These are phyloP conservation scores for Haemorhous mexicanus DNA, from an alignment of 2,113 vertebrate genomes.

Conservation along the genomic window DNA sequence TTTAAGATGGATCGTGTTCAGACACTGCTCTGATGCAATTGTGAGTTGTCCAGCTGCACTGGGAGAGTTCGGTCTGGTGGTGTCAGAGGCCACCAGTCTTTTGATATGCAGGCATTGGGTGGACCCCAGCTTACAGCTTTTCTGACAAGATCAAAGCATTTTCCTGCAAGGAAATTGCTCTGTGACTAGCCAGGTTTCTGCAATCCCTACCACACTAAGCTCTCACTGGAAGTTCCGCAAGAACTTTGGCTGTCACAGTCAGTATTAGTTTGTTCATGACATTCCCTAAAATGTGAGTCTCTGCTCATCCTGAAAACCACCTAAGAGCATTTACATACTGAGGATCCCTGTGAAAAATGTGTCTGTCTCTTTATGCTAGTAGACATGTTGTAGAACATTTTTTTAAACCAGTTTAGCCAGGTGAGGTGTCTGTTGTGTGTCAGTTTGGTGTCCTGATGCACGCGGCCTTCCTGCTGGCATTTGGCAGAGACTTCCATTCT, in stretches of 20 bases:
- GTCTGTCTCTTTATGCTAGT: background rate
- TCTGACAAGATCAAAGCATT: slow-evolving; percentile 1
- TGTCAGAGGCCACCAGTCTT: background rate
- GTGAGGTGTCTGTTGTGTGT: fast-evolving
- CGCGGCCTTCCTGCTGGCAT: background rate
- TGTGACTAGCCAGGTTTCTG: background rate
- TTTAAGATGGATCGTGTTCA: background rate
- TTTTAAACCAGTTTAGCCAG: background rate
- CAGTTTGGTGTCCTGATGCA: background rate
- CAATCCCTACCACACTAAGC: background rate
- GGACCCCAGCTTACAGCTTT: background rate
- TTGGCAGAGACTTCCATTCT: background rate
- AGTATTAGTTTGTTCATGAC: background rate
- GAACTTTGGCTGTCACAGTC: background rate
- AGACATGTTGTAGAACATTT: background rate
- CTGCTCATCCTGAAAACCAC: background rate
- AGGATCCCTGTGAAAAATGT: background rate
- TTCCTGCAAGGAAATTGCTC: background rate
- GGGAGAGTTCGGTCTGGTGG: fast-evolving
- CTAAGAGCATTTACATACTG: background rate
- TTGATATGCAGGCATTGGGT: background rate
- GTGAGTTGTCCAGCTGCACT: background rate
- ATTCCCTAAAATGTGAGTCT: background rate
- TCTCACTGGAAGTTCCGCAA: background rate
- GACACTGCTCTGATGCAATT: background rate